These are phyloP conservation scores for Coryphaenoides rupestris DNA, from an alignment of 2,113 vertebrate species.

Conservation along the genomic window DNA sequence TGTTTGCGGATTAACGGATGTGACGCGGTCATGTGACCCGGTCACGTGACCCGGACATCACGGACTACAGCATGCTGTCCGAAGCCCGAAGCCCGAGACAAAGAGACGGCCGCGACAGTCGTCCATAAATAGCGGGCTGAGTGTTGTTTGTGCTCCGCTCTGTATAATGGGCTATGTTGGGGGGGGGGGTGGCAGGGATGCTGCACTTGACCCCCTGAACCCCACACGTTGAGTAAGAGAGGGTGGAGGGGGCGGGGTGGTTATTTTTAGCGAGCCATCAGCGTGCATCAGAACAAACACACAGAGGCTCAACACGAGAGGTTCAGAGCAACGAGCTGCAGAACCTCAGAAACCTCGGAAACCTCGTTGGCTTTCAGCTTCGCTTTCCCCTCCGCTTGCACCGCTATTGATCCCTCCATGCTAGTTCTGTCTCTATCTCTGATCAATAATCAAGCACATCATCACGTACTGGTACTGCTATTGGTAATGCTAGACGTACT, in stretches of 20 bases:
- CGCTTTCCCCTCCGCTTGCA: slow-evolving; percentile 29
- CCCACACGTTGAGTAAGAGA: slow-evolving; percentile 18
- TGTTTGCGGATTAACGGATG: too few relatives aligned
- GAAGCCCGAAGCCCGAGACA: background rate
- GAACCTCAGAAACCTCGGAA: slow-evolving; percentile 50
- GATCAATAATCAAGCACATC: background rate
- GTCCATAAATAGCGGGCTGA: slow-evolving; percentile 24
- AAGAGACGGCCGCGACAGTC: slow-evolving; percentile 14
- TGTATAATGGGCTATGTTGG: slow-evolving; percentile 50
- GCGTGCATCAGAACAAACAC: slow-evolving; percentile 48
- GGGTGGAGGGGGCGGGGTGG: slow-evolving; percentile 5
- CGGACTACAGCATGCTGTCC: too few relatives aligned
- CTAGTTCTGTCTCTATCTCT: slow-evolving; percentile 13
- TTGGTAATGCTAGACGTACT: too few relatives aligned
- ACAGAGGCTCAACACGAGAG: slow-evolving; percentile 45
- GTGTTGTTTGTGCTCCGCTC: slow-evolving; percentile 50
- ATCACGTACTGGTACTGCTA: too few relatives aligned
- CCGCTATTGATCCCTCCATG: slow-evolving; percentile 41
- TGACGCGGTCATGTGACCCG: too few relatives aligned
- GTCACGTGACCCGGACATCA: too few relatives aligned
- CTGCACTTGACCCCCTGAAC: slow-evolving; percentile 57
- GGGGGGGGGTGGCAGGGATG: slow-evolving; percentile 39
- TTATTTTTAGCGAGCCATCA: slow-evolving; percentile 48
- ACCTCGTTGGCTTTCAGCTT: slow-evolving; percentile 39
- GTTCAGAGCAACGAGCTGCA: slow-evolving; percentile 40